Conservation (phyloP, 2,888 invertebrate species). For the Hydrotaea diabolus region DNA sequence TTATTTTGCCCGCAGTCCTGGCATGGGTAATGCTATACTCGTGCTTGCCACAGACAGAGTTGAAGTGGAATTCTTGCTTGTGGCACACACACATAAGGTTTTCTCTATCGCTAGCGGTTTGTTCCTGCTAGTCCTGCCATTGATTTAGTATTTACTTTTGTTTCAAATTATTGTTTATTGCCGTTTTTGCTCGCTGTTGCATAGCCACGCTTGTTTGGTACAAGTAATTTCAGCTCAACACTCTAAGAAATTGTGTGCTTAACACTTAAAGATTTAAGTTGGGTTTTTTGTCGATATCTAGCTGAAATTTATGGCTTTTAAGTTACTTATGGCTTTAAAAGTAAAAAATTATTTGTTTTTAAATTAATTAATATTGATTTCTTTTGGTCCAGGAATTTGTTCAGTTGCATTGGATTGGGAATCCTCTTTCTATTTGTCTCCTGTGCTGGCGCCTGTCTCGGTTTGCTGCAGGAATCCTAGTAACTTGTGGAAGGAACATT, state of each 20-base stretch:
- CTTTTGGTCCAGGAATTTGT: background rate
- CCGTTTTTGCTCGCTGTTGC: background rate
- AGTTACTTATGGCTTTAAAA: background rate
- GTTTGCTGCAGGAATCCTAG: background rate
- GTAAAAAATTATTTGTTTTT: background rate
- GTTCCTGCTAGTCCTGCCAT: constrained; percentile 39
- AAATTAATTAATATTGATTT: background rate
- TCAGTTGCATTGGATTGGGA: background rate
- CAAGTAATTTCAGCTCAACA: background rate
- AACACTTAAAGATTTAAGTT: background rate
- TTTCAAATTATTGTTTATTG: constrained; percentile 46
- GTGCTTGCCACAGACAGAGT: constrained; percentile 51
- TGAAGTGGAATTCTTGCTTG: constrained; percentile 3
- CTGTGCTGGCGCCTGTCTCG: background rate
- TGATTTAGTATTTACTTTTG: constrained; percentile 61
- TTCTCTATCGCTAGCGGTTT: constrained; percentile 11
- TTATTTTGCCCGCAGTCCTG: constrained; percentile 18
- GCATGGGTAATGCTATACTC: constrained; percentile 46
- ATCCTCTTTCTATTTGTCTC: background rate
- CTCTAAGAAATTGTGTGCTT: background rate
- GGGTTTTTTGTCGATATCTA: background rate
- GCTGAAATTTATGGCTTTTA: background rate
- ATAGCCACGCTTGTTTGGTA: background rate
- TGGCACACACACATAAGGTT: background rate
- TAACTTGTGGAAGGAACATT: background rate